A percentile compares a stretch with the other conserved stretches of the same genome.
Conservation (phyloP, 2,888 invertebrate species). For the Stenolophus ochropezus region DNA sequence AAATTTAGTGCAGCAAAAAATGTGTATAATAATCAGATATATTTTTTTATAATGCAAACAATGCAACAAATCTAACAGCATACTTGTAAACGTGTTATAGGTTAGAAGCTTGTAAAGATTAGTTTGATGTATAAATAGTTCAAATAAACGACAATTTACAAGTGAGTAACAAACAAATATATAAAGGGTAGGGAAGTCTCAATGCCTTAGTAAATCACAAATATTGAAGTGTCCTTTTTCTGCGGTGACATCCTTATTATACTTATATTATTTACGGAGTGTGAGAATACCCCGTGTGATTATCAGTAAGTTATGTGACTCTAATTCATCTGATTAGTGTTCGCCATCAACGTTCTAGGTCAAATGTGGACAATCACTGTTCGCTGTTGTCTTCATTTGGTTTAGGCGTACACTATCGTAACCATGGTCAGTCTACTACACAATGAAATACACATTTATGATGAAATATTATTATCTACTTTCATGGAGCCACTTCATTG, state of each 20-base stretch:
- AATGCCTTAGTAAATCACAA: neutral
- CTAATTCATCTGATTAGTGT: conserved; percentile 13
- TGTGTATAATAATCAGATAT: too few species aligned
- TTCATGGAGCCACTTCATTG: too few species aligned
- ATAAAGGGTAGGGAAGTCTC: neutral
- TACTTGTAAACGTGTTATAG: too few species aligned
- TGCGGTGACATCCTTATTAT: neutral
- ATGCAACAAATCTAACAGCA: too few species aligned
- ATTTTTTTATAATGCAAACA: too few species aligned
- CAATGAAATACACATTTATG: conserved; percentile 21
- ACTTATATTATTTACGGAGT: neutral
- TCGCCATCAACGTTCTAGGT: conserved; percentile 18
- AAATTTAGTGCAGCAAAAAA: too few species aligned
- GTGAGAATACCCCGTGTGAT: neutral
- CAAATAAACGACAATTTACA: too few species aligned
- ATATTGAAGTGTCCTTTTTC: neutral
- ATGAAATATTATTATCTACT: conserved; percentile 17
- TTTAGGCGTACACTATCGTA: neutral
- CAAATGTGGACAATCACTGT: conserved; percentile 8
- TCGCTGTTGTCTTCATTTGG: neutral
- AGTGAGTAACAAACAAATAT: too few species aligned
- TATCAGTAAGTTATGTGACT: conserved; percentile 30
- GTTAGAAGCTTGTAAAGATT: too few species aligned
- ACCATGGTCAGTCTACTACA: conserved; percentile 10
- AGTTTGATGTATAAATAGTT: too few species aligned